Conservation (phyloP, 2,113 vertebrate genomes). For the Capreolus pygargus region DNA sequence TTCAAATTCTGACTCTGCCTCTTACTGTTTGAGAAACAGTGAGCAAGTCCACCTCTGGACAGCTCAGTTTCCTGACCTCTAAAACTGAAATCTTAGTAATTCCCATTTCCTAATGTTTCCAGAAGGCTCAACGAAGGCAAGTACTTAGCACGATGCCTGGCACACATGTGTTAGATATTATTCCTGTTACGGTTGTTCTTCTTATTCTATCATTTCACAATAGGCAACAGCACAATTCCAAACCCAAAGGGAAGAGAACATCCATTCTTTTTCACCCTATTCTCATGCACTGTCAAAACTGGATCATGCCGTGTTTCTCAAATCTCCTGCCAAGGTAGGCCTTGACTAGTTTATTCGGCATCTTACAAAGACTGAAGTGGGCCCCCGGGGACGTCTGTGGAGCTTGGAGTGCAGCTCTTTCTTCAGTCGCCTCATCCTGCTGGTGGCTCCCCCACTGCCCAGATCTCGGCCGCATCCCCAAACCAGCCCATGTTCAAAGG, state of each 20-base stretch:
- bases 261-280: background rate
- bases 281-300: background rate
- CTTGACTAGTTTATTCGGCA: background rate
- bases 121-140: background rate
- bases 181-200: background rate
- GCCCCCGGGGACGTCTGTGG: fast-evolving
- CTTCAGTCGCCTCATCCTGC: background rate
- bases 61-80: background rate
- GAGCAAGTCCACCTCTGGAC: background rate
- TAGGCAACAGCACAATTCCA: background rate
- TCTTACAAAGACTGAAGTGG: background rate
- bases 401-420: background rate
- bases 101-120: background rate
- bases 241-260: background rate
- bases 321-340: background rate
- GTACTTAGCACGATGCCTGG: background rate
- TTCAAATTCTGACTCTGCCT: background rate
- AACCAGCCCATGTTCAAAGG: background rate
- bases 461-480: background rate
- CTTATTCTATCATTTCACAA: background rate
- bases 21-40: background rate
- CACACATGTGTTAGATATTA: background rate
- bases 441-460: background rate
- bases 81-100: background rate
- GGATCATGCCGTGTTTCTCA: background rate